Evolutionary conservation across 1,140 invertebrate genomes (phyloP), one percentile per base, ranked within the genome.

Genomic region (Conopomorpha cramerella): DNA sequence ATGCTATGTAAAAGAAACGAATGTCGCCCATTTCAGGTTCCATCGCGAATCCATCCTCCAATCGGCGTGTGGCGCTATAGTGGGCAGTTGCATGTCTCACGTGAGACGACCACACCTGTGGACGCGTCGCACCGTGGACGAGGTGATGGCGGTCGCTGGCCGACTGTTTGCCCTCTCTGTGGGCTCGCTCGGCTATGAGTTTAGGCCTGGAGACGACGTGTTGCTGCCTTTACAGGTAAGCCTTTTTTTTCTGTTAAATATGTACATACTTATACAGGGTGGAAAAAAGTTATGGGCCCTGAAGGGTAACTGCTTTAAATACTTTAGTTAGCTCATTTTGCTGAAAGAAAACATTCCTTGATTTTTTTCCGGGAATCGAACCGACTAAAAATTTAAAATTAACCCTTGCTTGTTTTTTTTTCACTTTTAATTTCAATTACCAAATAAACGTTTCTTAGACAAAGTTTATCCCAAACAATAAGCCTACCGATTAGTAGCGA

Each of bases 151-250:
- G 0, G 43, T 50, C 1, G 62, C 42, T 0, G 47, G 43, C 12
- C 46, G 58, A 17, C 45, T 73, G 30, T 66, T 73, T 45, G 14
- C 43, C 2, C 44, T 46, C 2, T 73, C 68, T 1, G 27, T 76
- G 15, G 55, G 52, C 8, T 43, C 61, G 3, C 45, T 80, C 0
- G 77, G 74, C 0, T 79, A 67, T 38, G 73, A 78, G 41, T 81
- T 79, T 37, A 60, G 80, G 29, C 77, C 79, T 1, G 80, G 78
- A 33, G 76, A 80, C 17, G 71, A 81, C 14, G 57, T 67, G 13
- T 36, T 82, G 26, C 48, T 73, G 11, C 68, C 57, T 29, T 14
- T 71, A 28, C 51, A 66, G 57, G 56, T 68, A 41, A 19, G 50
- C 50, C 1, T 54, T 23, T 23, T 23, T 23, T 6, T 6, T 23